These are phyloP conservation scores for Neosilurus mollespiculum DNA, from an alignment of 2,797 vertebrate species.

Conservation along the genomic window DNA sequence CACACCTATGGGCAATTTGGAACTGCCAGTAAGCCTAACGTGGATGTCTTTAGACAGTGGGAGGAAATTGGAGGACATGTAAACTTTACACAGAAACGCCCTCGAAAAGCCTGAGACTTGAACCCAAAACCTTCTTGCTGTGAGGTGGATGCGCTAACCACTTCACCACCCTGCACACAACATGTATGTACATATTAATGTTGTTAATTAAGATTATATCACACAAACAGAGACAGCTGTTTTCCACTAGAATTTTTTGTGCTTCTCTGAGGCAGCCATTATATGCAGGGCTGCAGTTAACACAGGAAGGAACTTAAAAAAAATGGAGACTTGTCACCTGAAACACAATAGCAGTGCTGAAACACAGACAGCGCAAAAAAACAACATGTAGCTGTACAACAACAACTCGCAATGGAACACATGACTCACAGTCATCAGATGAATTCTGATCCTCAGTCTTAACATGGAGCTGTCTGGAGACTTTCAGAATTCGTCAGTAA, in stretches of 20 bases:
- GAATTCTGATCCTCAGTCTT: background rate
- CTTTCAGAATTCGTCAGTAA: background rate
- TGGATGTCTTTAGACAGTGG: too few relatives aligned
- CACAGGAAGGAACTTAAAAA: conserved; percentile 26
- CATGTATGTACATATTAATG: background rate
- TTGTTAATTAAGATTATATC: background rate
- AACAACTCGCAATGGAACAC: background rate
- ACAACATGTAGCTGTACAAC: conserved; percentile 9
- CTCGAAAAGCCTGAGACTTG: too few relatives aligned
- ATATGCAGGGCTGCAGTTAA: background rate
- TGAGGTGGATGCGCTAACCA: too few relatives aligned
- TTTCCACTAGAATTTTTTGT: conserved; percentile 27
- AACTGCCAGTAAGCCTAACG: too few relatives aligned
- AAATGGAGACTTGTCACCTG: background rate
- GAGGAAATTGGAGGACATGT: too few relatives aligned
- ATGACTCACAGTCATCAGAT: conserved; percentile 13
- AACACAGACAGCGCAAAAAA: conserved; percentile 6
- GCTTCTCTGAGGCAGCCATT: conserved; percentile 7
- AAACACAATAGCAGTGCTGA: background rate
- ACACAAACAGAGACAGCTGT: background rate
- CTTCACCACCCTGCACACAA: background rate
- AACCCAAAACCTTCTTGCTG: too few relatives aligned
- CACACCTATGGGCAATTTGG: too few relatives aligned
- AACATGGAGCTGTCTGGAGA: background rate
- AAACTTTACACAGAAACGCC: too few relatives aligned